Evolutionary conservation across 2,113 vertebrate species (phyloP), one percentile per base, ranked within the genome.

Genomic region (Callorhinus ursinus): DNA sequence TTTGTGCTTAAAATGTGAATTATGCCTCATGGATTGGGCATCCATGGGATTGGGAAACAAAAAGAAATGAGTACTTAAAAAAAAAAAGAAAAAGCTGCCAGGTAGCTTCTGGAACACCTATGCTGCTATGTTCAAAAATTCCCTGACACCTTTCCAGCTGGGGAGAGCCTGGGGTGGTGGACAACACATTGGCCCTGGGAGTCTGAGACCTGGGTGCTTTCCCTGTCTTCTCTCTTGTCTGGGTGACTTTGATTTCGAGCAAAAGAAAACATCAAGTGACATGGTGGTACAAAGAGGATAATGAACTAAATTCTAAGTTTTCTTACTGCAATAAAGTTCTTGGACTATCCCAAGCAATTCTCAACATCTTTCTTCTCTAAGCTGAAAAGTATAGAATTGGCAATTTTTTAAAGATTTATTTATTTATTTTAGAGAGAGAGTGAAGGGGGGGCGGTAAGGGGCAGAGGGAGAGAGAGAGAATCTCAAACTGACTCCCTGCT

Each of bases 1-100:
- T 51, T 97, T 97, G 94, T 71, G 36, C 85, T 97, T 97, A 86
- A 96, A 95, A 84, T n/a, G 22, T 96, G 24, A 72, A 85, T 96
- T 90, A 92, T 95, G 31, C 16, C 36, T 80, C 76, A 87, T 22
- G 65, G 83, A 79, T 71, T 42, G 53, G 26, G 26, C 46, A 84
- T 84, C 36, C 0, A 7, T 53, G 36, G 36, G 36, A 74, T 77
- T 90, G 33, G n/a, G 61, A 95, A 96, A 72, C 69, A 93, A 63
- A 82, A 95, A 96, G 36, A 95, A 82, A 71, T 55, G 11, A 42
- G 33, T 14, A 51, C 4, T 67, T 95, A 39, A 39, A 53, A 83
- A 76, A 76, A 72, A 46, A 26, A 74, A 76, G 69, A 72, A 31
- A 95, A 16, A 74, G 51, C 10, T n/a, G 26, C 24, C 19, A 5